Evolutionary conservation across 1,140 invertebrate genomes (phyloP).

Genomic region (Rhyzopertha dominica): DNA sequence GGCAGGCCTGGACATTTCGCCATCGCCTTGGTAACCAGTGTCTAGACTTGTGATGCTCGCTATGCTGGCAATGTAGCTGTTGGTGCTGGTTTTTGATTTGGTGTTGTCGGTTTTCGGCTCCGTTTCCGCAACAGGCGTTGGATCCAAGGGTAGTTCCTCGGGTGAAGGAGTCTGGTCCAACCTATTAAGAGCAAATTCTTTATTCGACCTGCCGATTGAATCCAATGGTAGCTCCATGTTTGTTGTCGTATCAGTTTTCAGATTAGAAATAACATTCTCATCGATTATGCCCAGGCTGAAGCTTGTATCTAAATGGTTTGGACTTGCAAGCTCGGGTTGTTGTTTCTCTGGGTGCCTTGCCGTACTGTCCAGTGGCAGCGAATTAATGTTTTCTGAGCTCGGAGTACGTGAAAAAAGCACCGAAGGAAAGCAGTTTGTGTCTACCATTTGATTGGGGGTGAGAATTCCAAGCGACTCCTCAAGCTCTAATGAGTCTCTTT

Average conservation of each 20-base stretch:
- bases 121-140: constrained; percentile 48
- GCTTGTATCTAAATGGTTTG: constrained; percentile 17
- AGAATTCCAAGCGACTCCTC: constrained; percentile 78
- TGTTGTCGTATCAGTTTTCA: constrained; percentile 49
- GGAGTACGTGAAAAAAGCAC: constrained; percentile 46
- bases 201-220: constrained; percentile 22
- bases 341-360: constrained; percentile 1
- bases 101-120: constrained; percentile 51
- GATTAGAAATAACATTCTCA: constrained; percentile 30
- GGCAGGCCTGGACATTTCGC: constrained; percentile 73
- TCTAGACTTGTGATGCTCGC: constrained; percentile 82
- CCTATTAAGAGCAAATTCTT: constrained; percentile 35
- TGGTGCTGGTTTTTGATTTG: constrained; percentile 57
- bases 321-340: constrained; percentile 12
- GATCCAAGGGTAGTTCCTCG: constrained; percentile 74
- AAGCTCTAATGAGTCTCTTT: constrained; percentile 40
- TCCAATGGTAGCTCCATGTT: constrained; percentile 57
- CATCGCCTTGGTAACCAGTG: constrained; percentile 80
- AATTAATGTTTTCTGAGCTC: constrained; percentile 30
- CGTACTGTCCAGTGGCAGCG: constrained; percentile 7
- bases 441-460: constrained; percentile 81
- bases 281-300: constrained; percentile 39
- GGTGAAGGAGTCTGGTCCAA: constrained; percentile 73
- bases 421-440: constrained; percentile 58
- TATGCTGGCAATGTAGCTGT: constrained; percentile 75